Evolutionary conservation across 2,113 vertebrate species (phyloP).

Genomic region (Atlantisia rogersi): DNA sequence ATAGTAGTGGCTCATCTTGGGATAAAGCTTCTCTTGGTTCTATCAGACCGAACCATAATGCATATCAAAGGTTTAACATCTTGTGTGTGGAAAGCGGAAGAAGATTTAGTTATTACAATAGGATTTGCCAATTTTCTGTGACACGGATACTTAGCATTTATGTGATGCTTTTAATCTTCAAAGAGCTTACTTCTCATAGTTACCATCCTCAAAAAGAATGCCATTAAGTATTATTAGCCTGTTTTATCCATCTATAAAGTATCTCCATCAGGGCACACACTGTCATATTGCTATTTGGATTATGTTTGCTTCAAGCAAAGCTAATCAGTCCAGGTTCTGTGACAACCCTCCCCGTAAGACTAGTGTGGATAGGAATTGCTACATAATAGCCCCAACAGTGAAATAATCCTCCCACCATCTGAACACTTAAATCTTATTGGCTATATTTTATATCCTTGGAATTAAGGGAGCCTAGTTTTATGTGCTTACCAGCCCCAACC

Average conservation of each 20-base stretch:
- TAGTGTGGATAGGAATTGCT: background rate
- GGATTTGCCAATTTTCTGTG: conserved; percentile 47
- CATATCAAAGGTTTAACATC: conserved; percentile 4
- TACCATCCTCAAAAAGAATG: conserved; percentile 19
- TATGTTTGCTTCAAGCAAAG: conserved; percentile 19
- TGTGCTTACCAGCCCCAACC: background rate
- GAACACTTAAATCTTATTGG: background rate
- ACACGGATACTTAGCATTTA: conserved; percentile 6
- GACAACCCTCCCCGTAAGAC: background rate
- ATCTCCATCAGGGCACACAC: background rate
- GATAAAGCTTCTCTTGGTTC: background rate
- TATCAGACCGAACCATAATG: background rate
- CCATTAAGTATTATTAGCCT: conserved; percentile 49
- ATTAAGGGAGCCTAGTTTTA: background rate
- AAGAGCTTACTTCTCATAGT: conserved; percentile 33
- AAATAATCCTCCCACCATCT: background rate
- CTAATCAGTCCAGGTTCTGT: background rate
- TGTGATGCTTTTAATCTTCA: conserved; percentile 51
- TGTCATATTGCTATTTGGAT: background rate
- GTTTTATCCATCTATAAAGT: conserved; percentile 12
- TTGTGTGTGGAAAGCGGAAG: background rate
- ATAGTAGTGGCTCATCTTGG: background rate
- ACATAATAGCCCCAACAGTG: background rate
- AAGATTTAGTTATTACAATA: conserved; percentile 32
- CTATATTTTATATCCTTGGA: background rate